phyloP scores from a whole-genome alignment of 2,797 vertebrate species.

The Naso thynnoides region DNA sequence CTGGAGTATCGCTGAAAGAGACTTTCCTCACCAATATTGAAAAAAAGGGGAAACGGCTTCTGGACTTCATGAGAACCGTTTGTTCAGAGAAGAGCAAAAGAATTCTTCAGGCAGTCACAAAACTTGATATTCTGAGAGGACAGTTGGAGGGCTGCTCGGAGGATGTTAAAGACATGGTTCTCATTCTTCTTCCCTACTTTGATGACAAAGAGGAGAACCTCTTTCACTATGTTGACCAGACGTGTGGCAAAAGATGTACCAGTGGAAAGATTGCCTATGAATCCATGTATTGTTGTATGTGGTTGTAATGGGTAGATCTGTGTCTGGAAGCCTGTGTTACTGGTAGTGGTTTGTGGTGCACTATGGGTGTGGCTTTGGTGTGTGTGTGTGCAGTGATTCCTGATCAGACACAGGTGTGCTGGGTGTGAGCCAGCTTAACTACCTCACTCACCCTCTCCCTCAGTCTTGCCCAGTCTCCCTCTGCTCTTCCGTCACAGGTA shows the following conservation, averaged over 20 bases:
- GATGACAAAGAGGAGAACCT: slow-evolving; percentile 54
- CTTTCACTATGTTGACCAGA: slow-evolving; percentile 48
- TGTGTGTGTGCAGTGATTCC: too few species aligned
- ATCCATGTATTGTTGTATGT: slow-evolving; percentile 53
- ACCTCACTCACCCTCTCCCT: too few species aligned
- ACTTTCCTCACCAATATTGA: slow-evolving; percentile 1
- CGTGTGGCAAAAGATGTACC: slow-evolving; percentile 40
- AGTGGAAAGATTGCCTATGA: slow-evolving; percentile 50
- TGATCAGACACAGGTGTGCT: too few species aligned
- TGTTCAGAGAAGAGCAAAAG: slow-evolving; percentile 40
- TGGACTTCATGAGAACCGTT: slow-evolving; percentile 39
- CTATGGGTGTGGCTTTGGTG: too few species aligned
- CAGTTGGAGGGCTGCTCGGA: slow-evolving; percentile 35
- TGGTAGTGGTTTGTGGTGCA: too few species aligned
- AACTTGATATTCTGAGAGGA: slow-evolving; percentile 37
- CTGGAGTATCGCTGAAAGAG: slow-evolving; percentile 39
- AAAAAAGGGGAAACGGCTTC: slow-evolving; percentile 48
- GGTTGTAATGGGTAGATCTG: too few species aligned
- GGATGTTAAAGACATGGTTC: slow-evolving; percentile 43
- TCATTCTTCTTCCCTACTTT: slow-evolving; percentile 46
- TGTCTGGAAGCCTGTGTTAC: too few species aligned
- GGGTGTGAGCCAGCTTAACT: too few species aligned
- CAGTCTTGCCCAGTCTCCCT: too few species aligned
- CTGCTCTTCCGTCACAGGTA: too few species aligned
- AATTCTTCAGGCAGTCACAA: slow-evolving; percentile 35